Base-by-base conservation (phyloP, 2,113 vertebrate species). In the Corythaeola cristata region DNA sequence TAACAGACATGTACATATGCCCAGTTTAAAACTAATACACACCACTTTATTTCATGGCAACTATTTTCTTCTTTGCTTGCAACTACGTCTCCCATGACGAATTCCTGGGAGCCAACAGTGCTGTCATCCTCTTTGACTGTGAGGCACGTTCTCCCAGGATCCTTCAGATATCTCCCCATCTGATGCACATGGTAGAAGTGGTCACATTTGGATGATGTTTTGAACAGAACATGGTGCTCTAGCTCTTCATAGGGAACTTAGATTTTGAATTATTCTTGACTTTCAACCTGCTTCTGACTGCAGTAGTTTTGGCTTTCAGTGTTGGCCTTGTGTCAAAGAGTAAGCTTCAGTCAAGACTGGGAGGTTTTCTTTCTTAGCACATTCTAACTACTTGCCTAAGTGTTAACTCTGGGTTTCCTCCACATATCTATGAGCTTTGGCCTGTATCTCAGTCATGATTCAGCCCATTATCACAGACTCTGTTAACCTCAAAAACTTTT, bases 401-500 rank as follows among this genome's bases (percentile, higher is more conserved):
- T 55, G 24, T 75, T 88, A 91, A 37, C 14, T 73, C 44, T 76
- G 74, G 4, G 22, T 95, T 91, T 95, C 62, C 55, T 94, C 49
- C 69, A 47, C 5, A 28, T 53, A 72, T 37, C 53, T 64, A 4
- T 82, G 71, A 83, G 85, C 26, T 94, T 94, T 93, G 66, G 49
- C 71, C 23, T 64, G 18, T 76, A 76, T 82, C 75, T 41, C 35
- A 44, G 26, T 76, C 53, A 83, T 85, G 53, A 90, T 79, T 91
- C 90, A 83, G 26, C 41, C 41, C 96, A 58, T 88, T 96, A 83
- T 95, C 87, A 83, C 23, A 55, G 47, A 55, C 49, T 94, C 17
- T 45, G 85, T 88, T 90, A 76, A 50, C 32, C 28, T 62, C 15
- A 58, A 83, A 92, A 90, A 69, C 84, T 85, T 87, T 77, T 85